Percentiles rank a stretch among this genome's conserved stretches.
Conservation (phyloP, 2,113 vertebrate genomes). For the Benitochromis conjunctus region DNA sequence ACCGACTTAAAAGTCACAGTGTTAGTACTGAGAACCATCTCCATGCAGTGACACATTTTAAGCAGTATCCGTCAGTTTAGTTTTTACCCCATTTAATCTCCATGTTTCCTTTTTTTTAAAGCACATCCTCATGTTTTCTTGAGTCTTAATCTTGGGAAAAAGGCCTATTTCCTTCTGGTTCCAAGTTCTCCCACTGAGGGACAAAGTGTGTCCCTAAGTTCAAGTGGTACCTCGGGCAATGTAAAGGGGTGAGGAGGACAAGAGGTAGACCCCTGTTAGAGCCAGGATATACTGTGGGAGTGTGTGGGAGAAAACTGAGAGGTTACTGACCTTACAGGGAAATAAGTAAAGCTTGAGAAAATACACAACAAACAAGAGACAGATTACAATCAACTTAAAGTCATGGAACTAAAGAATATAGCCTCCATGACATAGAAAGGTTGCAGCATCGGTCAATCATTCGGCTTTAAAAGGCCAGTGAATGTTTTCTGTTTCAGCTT, state of each 20-base stretch:
- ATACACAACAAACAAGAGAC: conserved; percentile 65
- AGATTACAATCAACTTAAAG: conserved; percentile 50
- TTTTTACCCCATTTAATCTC: conserved; percentile 46
- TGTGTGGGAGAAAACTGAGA: conserved; percentile 73
- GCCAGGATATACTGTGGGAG: conserved; percentile 41
- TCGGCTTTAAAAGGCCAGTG: neutral
- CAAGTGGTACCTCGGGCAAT: conserved; percentile 67
- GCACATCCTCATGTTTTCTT: conserved; percentile 65
- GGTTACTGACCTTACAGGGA: conserved; percentile 67
- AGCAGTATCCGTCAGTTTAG: conserved; percentile 12
- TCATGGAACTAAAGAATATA: conserved; percentile 42
- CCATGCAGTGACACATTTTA: conserved; percentile 26
- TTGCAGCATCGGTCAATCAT: conserved; percentile 29
- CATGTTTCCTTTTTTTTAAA: conserved; percentile 53
- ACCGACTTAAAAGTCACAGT: conserved; percentile 23
- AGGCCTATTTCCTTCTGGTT: conserved; percentile 59
- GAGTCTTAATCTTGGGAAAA: conserved; percentile 59
- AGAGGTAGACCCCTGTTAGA: conserved; percentile 44
- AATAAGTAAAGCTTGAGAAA: conserved; percentile 69
- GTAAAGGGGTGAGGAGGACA: conserved; percentile 49
- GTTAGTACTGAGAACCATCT: neutral
- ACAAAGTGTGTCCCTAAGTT: conserved; percentile 69
- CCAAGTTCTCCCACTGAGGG: conserved; percentile 73
- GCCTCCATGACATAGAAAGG: conserved; percentile 37
- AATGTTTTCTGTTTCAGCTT: neutral